These are phyloP conservation scores for Florisuga fusca DNA, from an alignment of 2,797 vertebrate species.

Conservation along the genomic window DNA sequence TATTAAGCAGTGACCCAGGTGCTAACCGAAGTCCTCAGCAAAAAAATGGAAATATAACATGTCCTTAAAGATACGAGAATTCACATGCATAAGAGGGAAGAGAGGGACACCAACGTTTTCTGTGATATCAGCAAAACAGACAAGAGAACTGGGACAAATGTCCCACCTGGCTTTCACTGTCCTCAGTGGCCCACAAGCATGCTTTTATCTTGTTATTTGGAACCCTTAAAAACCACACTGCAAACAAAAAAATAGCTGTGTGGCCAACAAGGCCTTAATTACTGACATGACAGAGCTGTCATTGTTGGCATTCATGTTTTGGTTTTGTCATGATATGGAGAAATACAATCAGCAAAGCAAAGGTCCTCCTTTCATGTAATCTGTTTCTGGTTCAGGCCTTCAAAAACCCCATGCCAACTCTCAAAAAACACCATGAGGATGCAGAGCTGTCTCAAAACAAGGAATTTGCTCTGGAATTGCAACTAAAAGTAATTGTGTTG, in stretches of 20 bases:
- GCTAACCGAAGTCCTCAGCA: not conserved
- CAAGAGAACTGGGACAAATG: not conserved
- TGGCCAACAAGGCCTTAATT: not conserved
- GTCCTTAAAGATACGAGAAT: not conserved
- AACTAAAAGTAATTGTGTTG: not conserved
- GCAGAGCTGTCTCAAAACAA: not conserved
- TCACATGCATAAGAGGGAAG: not conserved
- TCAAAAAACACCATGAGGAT: not conserved
- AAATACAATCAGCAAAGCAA: not conserved
- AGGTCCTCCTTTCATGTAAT: not conserved
- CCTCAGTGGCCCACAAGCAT: rapidly evolving
- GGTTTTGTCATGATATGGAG: not conserved
- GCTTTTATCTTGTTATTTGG: not conserved
- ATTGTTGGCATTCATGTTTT: not conserved
- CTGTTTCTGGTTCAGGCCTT: not conserved
- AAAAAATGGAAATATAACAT: not conserved
- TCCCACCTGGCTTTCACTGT: not conserved
- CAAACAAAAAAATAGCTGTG: not conserved
- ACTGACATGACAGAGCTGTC: not conserved
- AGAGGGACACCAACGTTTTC: not conserved
- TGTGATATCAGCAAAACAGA: not conserved
- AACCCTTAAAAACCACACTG: not conserved
- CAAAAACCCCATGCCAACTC: not conserved
- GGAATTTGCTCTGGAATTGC: not conserved
- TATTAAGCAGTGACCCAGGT: not conserved